Conservation (phyloP, 2,113 vertebrate genomes). For the Eleginops maclovinus region DNA sequence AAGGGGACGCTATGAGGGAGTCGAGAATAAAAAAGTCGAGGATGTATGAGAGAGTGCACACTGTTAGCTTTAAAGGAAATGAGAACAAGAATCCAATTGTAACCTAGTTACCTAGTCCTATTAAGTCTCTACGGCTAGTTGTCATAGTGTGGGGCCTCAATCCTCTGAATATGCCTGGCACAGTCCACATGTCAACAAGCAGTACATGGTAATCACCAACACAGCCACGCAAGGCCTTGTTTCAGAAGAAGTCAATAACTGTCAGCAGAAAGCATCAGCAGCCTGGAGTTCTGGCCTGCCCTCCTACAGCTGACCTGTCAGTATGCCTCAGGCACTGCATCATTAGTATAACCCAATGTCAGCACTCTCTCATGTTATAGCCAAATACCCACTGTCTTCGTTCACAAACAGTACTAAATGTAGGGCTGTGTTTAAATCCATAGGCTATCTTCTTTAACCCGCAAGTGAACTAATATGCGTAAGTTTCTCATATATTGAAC, state of each 20-base stretch:
- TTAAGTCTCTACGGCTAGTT: constrained; percentile 26
- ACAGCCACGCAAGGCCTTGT: constrained; percentile 52
- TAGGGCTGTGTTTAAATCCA: constrained; percentile 16
- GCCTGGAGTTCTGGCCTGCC: constrained; percentile 51
- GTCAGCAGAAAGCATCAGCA: constrained; percentile 69
- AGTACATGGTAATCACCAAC: constrained; percentile 65
- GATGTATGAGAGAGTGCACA: not conserved
- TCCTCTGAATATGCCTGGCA: constrained; percentile 38
- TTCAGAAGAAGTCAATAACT: constrained; percentile 70
- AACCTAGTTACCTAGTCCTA: constrained; percentile 16
- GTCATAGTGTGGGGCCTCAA: constrained; percentile 32
- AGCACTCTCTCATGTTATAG: constrained; percentile 53
- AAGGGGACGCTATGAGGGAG: not conserved
- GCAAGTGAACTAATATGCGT: constrained; percentile 14
- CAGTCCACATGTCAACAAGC: constrained; percentile 62
- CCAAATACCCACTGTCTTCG: constrained; percentile 41
- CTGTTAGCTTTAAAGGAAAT: constrained; percentile 10
- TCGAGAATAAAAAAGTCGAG: not conserved
- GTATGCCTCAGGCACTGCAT: constrained; percentile 73
- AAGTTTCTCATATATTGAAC: not conserved
- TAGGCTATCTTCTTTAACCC: constrained; percentile 20
- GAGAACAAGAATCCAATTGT: constrained; percentile 26
- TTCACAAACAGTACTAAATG: constrained; percentile 39
- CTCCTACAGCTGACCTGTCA: constrained; percentile 71
- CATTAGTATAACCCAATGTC: constrained; percentile 74